Evolutionary conservation across 2,888 invertebrate genomes (phyloP), one percentile per base, ranked within the genome.

Genomic region (Itoplectis maculator): DNA sequence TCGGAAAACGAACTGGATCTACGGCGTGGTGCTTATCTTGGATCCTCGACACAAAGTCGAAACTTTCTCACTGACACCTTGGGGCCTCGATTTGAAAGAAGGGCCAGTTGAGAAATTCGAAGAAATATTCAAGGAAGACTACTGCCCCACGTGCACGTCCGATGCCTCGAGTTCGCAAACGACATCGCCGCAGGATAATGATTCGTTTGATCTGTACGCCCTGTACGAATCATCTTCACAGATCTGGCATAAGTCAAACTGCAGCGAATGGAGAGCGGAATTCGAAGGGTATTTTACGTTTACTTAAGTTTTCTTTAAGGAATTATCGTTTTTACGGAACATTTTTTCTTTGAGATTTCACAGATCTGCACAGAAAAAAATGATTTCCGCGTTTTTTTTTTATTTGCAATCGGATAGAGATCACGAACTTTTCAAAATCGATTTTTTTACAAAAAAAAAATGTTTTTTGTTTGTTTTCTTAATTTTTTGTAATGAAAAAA

Each of bases 1-100:
- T 29, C 11, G 18, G 1, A 65, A 69, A 23, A 56, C 49, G 1
- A 75, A 80, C 40, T 75, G 75, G 80, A 54, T 80, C 20, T 75
- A 75, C 56, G 15, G 75, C 29, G 74, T 66, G 11, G 74, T 63
- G 1, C 65, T 80, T 9, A 75, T 80, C 51, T 42, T 74, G 8
- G 79, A 79, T 42, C 74, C 79, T 49, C 68, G 63, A 1, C 74
- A 79, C 15, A 68, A 77, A 65, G 45, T 77, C 18, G 68, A 77
- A 61, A 66, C 51, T 11, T 79, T 66, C 59, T 59, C 66, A 8
- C 51, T 54, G 18, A 77, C 81, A n/a, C 5, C 54, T 23, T 73
- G 61, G 81, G 81, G 77, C n/a, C 56, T 47, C 47, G 59, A 66
- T 37, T 37, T 68, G 18, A 49, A 40, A 51, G 49, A 68, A 15